phyloP scores from a whole-genome alignment of 2,888 invertebrate species.

The Acanthosoma haemorrhoidale region DNA sequence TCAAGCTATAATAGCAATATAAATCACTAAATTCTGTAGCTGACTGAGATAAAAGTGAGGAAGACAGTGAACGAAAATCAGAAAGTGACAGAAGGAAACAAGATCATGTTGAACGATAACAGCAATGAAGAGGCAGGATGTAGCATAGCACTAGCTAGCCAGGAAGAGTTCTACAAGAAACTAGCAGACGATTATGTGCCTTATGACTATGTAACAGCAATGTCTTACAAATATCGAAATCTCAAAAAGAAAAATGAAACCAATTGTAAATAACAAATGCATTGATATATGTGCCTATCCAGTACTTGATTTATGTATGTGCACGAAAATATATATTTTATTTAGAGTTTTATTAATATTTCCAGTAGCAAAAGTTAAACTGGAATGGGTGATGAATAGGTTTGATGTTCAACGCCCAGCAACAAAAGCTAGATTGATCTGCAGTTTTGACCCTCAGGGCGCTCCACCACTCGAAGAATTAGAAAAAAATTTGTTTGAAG shows the following conservation, averaged over 20 bases:
- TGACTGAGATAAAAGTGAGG: too few relatives aligned
- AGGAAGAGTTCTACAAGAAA: neutral
- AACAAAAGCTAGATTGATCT: neutral
- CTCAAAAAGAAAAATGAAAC: neutral
- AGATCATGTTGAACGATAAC: neutral
- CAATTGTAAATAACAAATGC: neutral
- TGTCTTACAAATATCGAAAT: constrained; percentile 15
- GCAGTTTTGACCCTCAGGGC: neutral
- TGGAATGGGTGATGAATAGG: neutral
- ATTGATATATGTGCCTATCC: too few relatives aligned
- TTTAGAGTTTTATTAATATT: too few relatives aligned
- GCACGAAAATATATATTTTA: too few relatives aligned
- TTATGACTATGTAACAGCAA: constrained; percentile 6
- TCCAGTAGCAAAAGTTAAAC: neutral
- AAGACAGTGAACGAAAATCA: too few relatives aligned
- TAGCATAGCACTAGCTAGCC: neutral
- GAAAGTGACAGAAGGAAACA: neutral
- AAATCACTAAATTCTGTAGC: too few relatives aligned
- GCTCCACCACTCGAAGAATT: neutral
- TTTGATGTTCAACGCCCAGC: too few relatives aligned
- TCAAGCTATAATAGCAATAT: too few relatives aligned
- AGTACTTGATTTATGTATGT: too few relatives aligned
- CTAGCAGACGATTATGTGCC: neutral
- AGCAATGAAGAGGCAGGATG: too few relatives aligned
- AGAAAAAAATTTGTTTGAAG: neutral